phyloP scores from a whole-genome alignment of 2,797 vertebrate species.

The Sitta carolinensis region DNA sequence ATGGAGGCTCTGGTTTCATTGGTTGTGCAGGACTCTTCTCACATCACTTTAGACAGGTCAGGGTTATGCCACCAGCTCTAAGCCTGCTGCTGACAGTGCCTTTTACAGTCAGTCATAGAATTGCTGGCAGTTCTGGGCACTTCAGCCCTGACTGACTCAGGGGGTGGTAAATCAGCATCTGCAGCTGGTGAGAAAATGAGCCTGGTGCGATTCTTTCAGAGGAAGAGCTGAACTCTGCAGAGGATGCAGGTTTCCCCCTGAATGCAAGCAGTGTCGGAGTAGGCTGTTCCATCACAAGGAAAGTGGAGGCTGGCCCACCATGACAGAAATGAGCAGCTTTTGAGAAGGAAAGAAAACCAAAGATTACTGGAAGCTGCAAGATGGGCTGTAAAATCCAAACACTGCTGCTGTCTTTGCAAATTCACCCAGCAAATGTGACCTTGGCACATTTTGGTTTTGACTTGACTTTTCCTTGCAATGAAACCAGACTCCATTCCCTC shows the following conservation, averaged over 20 bases:
- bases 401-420: not conserved
- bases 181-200: not conserved
- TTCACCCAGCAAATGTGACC: not conserved
- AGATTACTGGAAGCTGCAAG: not conserved
- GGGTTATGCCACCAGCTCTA: not conserved
- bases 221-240: not conserved
- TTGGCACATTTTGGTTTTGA: not conserved
- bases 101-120: not conserved
- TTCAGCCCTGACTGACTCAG: not conserved
- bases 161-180: not conserved
- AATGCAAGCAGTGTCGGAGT: not conserved
- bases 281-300: not conserved
- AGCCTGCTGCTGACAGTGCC: fast-evolving
- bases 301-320: not conserved
- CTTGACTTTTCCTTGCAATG: not conserved
- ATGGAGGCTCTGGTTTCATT: not conserved
- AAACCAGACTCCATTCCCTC: not conserved
- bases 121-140: not conserved
- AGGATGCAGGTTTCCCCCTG: not conserved
- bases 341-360: not conserved
- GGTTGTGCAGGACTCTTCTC: fast-evolving
- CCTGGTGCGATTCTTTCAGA: not conserved
- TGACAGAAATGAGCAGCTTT: not conserved
- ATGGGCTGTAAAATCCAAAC: not conserved
- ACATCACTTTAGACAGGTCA: not conserved